phyloP scores from a whole-genome alignment of 64 coral and sea anemone genomes.

The Platygyra sinensis region DNA sequence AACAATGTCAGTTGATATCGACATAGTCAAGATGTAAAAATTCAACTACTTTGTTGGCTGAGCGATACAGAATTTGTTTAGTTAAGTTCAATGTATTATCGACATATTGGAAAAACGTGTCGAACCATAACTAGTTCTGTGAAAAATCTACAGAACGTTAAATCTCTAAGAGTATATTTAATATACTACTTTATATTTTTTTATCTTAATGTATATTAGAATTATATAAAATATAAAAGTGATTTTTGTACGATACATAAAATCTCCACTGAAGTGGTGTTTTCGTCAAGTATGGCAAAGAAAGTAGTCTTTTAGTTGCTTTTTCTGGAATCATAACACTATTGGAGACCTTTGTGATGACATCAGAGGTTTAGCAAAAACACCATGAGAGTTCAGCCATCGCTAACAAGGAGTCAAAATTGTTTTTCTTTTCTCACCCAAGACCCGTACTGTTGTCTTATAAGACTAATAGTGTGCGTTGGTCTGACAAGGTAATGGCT shows the following conservation, averaged over 20 bases:
- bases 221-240: neutral
- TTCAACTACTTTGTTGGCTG: neutral
- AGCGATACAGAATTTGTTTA: neutral
- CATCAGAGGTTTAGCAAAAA: too few relatives aligned
- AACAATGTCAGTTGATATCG: neutral
- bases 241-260: neutral
- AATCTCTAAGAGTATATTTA: slow-evolving; percentile 19
- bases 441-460: too few relatives aligned
- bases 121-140: neutral
- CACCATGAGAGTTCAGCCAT: too few relatives aligned
- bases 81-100: neutral
- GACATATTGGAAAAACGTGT: neutral
- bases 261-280: neutral
- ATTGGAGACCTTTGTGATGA: too few relatives aligned
- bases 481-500: too few relatives aligned
- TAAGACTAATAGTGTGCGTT: too few relatives aligned
- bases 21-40: neutral
- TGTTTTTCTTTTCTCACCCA: too few relatives aligned
- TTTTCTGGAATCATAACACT: too few relatives aligned
- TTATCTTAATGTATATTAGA: neutral
- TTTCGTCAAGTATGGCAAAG: neutral
- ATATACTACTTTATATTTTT: neutral
- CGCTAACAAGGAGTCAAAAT: too few relatives aligned
- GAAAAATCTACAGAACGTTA: neutral
- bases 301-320: neutral